Conservation (phyloP, 2,797 vertebrate species). For the Gallinago solitaria region DNA sequence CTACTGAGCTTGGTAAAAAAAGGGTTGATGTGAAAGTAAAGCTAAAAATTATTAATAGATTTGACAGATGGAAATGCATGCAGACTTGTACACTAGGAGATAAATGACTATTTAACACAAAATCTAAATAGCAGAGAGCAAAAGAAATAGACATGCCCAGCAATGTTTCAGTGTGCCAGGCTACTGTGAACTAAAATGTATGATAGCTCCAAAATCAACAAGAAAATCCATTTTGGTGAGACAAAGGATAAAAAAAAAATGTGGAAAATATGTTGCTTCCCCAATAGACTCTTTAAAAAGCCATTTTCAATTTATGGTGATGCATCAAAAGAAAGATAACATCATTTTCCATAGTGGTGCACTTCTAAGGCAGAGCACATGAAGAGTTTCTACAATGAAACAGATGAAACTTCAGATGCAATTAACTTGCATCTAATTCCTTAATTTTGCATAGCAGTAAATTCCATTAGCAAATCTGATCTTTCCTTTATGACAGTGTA, state of each 20-base stretch:
- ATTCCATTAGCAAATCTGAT: constrained; percentile 23
- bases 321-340: constrained; percentile 18
- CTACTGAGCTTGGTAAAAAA: neutral
- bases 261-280: neutral
- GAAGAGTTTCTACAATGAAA: neutral
- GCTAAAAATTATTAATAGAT: neutral
- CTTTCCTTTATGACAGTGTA: neutral
- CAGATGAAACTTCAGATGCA: neutral
- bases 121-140: constrained; percentile 3
- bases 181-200: neutral
- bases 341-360: neutral
- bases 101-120: neutral
- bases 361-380: neutral
- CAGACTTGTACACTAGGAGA: neutral
- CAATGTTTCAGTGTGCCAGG: neutral
- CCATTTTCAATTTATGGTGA: constrained; percentile 25
- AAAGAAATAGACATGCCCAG: neutral
- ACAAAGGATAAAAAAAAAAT: neutral
- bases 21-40: neutral
- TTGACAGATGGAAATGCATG: neutral
- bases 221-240: constrained; percentile 17
- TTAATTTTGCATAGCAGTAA: constrained; percentile 33
- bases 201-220: constrained; percentile 28
- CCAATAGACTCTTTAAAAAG: constrained; percentile 1
- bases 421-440: constrained; percentile 29